Percentiles rank a stretch among this genome's conserved stretches.
These are phyloP conservation scores for Stenodera caucasica DNA, from an alignment of 2,888 invertebrate genomes.

Conservation along the genomic window DNA sequence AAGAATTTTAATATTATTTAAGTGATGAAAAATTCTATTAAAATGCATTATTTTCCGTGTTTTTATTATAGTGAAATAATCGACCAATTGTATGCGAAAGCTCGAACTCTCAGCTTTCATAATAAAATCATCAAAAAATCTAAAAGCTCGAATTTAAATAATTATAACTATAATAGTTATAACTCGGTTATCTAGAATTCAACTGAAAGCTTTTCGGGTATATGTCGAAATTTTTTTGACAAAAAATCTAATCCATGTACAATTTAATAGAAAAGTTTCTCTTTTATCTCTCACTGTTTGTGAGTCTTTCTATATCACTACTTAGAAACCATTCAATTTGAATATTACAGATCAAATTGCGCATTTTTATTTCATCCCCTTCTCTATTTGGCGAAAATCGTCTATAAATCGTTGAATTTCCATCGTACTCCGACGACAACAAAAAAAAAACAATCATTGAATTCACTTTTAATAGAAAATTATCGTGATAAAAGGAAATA, in stretches of 20 bases:
- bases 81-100: slow-evolving; percentile 24
- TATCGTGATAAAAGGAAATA: no score
- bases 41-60: slow-evolving; percentile 15
- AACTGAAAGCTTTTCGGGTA: no score
- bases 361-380: not conserved
- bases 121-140: not conserved
- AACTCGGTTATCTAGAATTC: no score
- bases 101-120: not conserved
- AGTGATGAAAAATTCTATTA: not conserved
- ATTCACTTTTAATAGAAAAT: no score
- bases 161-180: no score
- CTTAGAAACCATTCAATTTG: not conserved
- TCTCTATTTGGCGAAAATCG: not conserved
- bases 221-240: no score
- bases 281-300: no score
- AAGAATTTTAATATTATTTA: no score
- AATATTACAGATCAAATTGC: not conserved
- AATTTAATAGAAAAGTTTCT: not conserved
- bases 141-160: no score
- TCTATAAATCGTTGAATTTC: not conserved
- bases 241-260: not conserved
- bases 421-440: not conserved
- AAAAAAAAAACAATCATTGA: not conserved
- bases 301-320: not conserved
- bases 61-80: slow-evolving; percentile 17